Conservation (phyloP, 2,113 vertebrate species). For the Stigmatopora argus region DNA sequence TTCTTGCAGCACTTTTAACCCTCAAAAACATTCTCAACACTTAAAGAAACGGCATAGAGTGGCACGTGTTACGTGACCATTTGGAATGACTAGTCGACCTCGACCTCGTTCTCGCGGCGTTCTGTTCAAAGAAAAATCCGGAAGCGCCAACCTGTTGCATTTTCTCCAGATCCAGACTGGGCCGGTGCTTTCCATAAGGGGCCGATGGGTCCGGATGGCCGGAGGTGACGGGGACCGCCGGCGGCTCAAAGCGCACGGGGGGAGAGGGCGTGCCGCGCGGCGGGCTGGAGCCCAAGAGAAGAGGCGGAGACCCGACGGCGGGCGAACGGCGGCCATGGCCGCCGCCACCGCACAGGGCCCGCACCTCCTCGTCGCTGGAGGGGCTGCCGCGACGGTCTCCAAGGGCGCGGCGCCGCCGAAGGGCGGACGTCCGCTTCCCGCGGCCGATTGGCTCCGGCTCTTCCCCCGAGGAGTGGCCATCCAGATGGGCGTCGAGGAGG, state of each 20-base stretch:
- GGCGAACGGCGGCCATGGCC: slow-evolving; percentile 46
- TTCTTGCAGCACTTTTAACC: no score
- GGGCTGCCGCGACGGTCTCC: slow-evolving; percentile 73
- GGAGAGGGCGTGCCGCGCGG: slow-evolving; percentile 79
- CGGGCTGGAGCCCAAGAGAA: slow-evolving; percentile 86
- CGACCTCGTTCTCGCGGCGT: no score
- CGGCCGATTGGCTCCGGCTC: slow-evolving; percentile 84
- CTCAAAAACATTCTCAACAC: no score
- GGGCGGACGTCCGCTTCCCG: slow-evolving; percentile 74
- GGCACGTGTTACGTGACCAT: no score
- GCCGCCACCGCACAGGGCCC: slow-evolving; percentile 85
- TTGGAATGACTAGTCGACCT: no score
- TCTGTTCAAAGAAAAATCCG: no score
- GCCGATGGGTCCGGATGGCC: slow-evolving; percentile 79
- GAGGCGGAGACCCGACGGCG: slow-evolving; percentile 53
- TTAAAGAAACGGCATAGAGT: no score
- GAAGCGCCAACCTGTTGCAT: slow-evolving; percentile 87
- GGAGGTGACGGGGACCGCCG: slow-evolving; percentile 63
- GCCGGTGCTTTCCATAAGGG: slow-evolving; percentile 82
- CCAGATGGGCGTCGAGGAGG: slow-evolving; percentile 77
- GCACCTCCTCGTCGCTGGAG: slow-evolving; percentile 88
- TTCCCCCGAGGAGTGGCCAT: slow-evolving; percentile 85
- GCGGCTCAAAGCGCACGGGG: slow-evolving; percentile 66
- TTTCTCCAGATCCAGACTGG: slow-evolving; percentile 88
- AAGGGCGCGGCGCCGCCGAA: slow-evolving; percentile 69